Evolutionary conservation across 2,797 vertebrate species (phyloP), one percentile per base, ranked within the genome.

Genomic region (Silurus aristotelis): DNA sequence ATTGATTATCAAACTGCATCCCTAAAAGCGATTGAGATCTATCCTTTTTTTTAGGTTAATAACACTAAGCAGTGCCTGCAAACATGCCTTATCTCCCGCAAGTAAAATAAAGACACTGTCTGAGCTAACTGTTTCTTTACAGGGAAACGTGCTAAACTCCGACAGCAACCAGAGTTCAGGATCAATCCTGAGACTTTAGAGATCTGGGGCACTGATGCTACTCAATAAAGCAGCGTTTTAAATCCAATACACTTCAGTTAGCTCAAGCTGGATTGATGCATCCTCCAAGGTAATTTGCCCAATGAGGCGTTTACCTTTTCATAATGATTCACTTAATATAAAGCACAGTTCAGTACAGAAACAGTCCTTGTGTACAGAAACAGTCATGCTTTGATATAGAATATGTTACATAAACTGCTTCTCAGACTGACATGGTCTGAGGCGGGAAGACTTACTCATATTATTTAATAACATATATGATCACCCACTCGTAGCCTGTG

Each of bases 401-500:
- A 31, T 15, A 78, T 20, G 17, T 78, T 78, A 61, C 27, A 79
- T 43, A 79, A 63, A 79, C 22, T 63, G 61, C 38, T n/a, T 27
- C 31, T 61, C 58, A 63, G 38, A 58, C 15, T 31, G 56, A 31
- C 25, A 43, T 4, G 20, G 76, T n/a, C 19, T 61, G 76, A 61
- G 31, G 38, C 38, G n/a, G 14, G 20, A 79, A 63, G 58, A n/a
- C 76, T 79, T 43, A 61, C 58, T 78, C 52, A 55, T 46, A 71
- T 73, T 9, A 58, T 56, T 52, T 76, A 3, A 27, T 56, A 76
- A n/a, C 73, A 76, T 56, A 27, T 56, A 76, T 56, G 10, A 76
- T 58, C 73, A 76, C 73, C 73, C 73, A 76, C 73, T 56, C 73
- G 22, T 48, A 56, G 4, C 27, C 52, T 19, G 7, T 76, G 52